Evolutionary conservation across 2,888 invertebrate genomes (phyloP), one percentile per base, ranked within the genome.

Genomic region (Chloroclysta siterata): DNA sequence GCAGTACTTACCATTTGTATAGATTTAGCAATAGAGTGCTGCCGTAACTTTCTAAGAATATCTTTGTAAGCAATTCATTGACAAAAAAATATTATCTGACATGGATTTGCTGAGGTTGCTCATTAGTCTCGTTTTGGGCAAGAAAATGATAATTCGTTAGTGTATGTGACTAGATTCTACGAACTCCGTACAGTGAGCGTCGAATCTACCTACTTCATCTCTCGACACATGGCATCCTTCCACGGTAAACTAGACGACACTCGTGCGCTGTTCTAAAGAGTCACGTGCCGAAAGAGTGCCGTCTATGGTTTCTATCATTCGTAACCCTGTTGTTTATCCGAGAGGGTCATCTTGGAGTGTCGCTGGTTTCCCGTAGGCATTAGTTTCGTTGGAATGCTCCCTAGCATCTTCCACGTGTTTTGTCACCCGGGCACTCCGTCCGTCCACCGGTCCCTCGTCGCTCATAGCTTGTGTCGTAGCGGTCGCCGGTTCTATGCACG

Each of bases 331-430:
- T 17, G 29, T 11, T 33, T n/a, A 14, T 7, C 44, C 44, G 13
- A 15, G 28, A 14, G 13, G 33, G 29, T 13, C 10, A 28, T 42
- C 8, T 14, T 13, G 60, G 28, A 81, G 85, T 85, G 88, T 86
- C 86, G 86, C 82, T 78, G 83, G 75, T 79, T 81, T 76, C 73
- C 86, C 84, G 77, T 77, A 61, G 75, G 78, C 82, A 75, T 76
- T 76, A 65, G 65, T 51, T 15, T 76, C 75, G 87, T 80, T 82
- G 83, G 87, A 78, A 79, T 88, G 87, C 87, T 79, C 78, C 81
- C 81, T 81, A 77, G 59, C 59, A 61, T 66, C 60, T 17, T 60
- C 63, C 60, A 75, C 74, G 73, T 50, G 14, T 36, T 15, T 14
- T 33, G 50, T 74, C 72, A 72, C 72, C 70, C 76, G 73, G 79